Conservation (phyloP, 2,797 vertebrate genomes). For the Holocentrus rufus region DNA sequence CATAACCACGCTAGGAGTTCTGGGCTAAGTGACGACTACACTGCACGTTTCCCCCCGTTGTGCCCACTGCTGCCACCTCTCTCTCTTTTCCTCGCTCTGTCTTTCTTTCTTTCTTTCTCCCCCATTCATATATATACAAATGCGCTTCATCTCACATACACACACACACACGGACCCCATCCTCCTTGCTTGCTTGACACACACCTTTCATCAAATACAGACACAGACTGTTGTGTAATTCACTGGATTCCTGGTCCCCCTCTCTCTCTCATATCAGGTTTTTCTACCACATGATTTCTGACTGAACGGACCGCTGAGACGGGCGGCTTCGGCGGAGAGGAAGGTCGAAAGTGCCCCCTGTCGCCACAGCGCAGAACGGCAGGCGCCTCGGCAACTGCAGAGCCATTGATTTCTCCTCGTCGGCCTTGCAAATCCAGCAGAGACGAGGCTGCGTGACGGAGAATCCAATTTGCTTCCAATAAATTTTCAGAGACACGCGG, state of each 20-base stretch:
- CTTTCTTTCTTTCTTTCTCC: constrained; percentile 18
- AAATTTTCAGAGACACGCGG: background rate
- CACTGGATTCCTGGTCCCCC: constrained; percentile 48
- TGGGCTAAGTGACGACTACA: constrained; percentile 64
- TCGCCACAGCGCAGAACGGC: constrained; percentile 48
- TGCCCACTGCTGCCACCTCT: constrained; percentile 24
- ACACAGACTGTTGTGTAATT: constrained; percentile 69
- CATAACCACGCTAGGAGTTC: constrained; percentile 73
- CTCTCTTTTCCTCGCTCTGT: constrained; percentile 6
- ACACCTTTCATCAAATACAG: constrained; percentile 35
- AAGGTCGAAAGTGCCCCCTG: constrained; percentile 71
- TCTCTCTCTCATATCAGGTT: constrained; percentile 54
- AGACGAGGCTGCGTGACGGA: background rate
- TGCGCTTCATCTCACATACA: background rate
- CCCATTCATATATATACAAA: constrained; percentile 6
- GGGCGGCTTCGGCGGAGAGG: constrained; percentile 3
- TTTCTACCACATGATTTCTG: constrained; percentile 56
- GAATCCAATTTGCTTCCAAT: background rate
- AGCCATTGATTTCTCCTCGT: constrained; percentile 42
- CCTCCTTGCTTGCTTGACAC: constrained; percentile 51
- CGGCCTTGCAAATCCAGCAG: background rate
- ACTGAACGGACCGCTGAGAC: constrained; percentile 28
- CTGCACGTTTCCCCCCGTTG: constrained; percentile 38
- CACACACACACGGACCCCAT: constrained; percentile 3
- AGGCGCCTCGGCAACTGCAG: constrained; percentile 45